phyloP scores from a whole-genome alignment of 2,113 vertebrate genomes.

The Symphodus melops region DNA sequence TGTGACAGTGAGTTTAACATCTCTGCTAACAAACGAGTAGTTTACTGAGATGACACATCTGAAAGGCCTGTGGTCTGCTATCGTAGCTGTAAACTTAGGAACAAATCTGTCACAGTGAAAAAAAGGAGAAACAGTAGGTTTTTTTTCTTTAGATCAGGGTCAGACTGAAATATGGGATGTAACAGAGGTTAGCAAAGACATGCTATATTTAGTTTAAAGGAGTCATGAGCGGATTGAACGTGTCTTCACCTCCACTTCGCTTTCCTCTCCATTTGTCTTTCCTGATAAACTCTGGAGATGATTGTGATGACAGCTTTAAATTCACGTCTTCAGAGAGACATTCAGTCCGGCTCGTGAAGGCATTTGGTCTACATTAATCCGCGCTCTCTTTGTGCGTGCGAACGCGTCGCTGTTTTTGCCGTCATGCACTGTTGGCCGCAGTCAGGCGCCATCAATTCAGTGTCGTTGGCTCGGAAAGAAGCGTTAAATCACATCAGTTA shows the following conservation, averaged over 20 bases:
- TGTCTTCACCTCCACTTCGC: slow-evolving; percentile 49
- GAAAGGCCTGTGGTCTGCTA: slow-evolving; percentile 62
- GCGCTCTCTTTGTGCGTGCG: neutral
- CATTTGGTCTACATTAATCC: slow-evolving; percentile 62
- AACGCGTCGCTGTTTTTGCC: slow-evolving; percentile 47
- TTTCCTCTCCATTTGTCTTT: slow-evolving; percentile 42
- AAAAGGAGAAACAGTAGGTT: slow-evolving; percentile 23
- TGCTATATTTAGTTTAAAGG: slow-evolving; percentile 69
- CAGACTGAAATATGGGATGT: slow-evolving; percentile 70
- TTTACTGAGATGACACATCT: slow-evolving; percentile 81
- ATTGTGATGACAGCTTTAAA: slow-evolving; percentile 49
- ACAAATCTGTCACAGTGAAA: slow-evolving; percentile 1
- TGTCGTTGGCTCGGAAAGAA: slow-evolving; percentile 50
- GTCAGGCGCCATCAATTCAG: slow-evolving; percentile 68
- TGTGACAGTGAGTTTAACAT: slow-evolving; percentile 83
- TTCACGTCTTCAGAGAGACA: slow-evolving; percentile 10
- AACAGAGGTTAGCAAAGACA: slow-evolving; percentile 53
- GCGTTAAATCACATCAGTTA: slow-evolving; percentile 60
- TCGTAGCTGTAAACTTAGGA: slow-evolving; percentile 57
- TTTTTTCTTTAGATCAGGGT: slow-evolving; percentile 68
- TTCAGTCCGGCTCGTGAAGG: slow-evolving; percentile 22
- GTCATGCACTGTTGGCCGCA: slow-evolving; percentile 49
- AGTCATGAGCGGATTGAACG: slow-evolving; percentile 45
- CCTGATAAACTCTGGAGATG: slow-evolving; percentile 44
- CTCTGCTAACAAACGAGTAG: slow-evolving; percentile 80